These are phyloP conservation scores for Astyanax mexicanus DNA, from an alignment of 2,797 vertebrate genomes.

Conservation along the genomic window DNA sequence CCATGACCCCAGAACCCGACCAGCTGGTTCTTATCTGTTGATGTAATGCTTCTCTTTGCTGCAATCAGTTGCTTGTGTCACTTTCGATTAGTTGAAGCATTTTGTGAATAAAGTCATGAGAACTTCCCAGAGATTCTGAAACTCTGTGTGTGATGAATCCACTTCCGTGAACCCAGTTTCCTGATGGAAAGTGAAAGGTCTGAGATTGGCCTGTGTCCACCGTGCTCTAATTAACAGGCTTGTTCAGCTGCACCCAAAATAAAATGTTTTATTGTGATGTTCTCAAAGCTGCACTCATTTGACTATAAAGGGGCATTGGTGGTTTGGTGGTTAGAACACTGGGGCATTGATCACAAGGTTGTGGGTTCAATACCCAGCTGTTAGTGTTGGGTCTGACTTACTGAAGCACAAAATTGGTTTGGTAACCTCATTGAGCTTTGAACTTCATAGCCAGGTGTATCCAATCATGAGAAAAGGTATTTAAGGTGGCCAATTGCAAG, in stretches of 20 bases:
- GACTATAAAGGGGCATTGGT: too few species aligned
- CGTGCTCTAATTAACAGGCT: slow-evolving; percentile 29
- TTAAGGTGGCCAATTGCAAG: too few species aligned
- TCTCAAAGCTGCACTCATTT: slow-evolving; percentile 23
- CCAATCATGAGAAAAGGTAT: too few species aligned
- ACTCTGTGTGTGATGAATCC: slow-evolving; percentile 17
- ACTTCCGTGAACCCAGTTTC: neutral
- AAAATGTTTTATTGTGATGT: slow-evolving; percentile 9
- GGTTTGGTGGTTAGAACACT: too few species aligned
- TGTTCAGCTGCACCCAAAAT: slow-evolving; percentile 8
- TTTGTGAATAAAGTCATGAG: slow-evolving; percentile 24
- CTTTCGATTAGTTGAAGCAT: neutral
- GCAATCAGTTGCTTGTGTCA: slow-evolving; percentile 29
- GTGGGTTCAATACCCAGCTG: too few species aligned
- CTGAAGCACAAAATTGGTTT: too few species aligned
- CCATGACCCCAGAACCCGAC: neutral
- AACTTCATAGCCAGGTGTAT: too few species aligned
- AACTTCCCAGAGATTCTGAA: neutral
- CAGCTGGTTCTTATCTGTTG: slow-evolving; percentile 12
- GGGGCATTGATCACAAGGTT: too few species aligned
- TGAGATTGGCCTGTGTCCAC: slow-evolving; percentile 7
- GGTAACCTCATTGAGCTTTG: too few species aligned
- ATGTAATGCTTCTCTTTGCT: slow-evolving; percentile 14
- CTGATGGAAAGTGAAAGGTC: slow-evolving; percentile 17
- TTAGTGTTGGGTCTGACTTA: too few species aligned